Evolutionary conservation across 2,797 vertebrate genomes (phyloP).

Genomic region (Protosalanx chinensis): DNA sequence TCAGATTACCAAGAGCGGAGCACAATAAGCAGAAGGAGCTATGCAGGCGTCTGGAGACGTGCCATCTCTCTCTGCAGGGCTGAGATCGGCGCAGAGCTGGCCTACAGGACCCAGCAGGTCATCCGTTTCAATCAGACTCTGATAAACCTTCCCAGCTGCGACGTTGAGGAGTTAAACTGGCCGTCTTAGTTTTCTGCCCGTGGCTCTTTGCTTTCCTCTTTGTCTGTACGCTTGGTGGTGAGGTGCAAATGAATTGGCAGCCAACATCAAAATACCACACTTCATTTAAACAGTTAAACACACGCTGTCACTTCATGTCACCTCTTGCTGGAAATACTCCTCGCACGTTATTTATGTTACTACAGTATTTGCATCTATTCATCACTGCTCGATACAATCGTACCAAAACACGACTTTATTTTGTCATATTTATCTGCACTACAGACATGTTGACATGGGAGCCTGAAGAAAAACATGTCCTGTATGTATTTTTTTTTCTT

Average conservation of each 20-base stretch:
- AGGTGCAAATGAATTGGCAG: conserved; percentile 30
- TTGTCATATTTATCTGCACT: not conserved
- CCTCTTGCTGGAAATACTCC: conserved; percentile 1
- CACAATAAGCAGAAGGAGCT: conserved; percentile 29
- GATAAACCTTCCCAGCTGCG: not conserved
- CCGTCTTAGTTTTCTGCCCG: not conserved
- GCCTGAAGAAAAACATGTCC: conserved; percentile 20
- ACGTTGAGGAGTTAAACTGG: conserved; percentile 10
- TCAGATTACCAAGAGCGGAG: conserved; percentile 47
- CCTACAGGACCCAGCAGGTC: not conserved
- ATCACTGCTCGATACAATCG: conserved; percentile 1
- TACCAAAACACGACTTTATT: conserved; percentile 11
- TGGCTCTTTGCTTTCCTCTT: conserved; percentile 10
- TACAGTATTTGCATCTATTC: not conserved
- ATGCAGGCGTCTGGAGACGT: conserved; percentile 41
- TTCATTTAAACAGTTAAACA: conserved; percentile 27
- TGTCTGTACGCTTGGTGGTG: conserved; percentile 26
- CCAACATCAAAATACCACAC: conserved; percentile 42
- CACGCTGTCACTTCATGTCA: not conserved
- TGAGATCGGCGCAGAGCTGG: not conserved
- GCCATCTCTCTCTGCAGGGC: conserved; percentile 17
- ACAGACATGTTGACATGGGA: conserved; percentile 6
- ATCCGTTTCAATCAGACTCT: not conserved
- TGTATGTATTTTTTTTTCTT: not conserved
- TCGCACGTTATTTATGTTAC: not conserved